phyloP scores from a whole-genome alignment of 2,113 vertebrate genomes.

The Brienomyrus brachyistius region DNA sequence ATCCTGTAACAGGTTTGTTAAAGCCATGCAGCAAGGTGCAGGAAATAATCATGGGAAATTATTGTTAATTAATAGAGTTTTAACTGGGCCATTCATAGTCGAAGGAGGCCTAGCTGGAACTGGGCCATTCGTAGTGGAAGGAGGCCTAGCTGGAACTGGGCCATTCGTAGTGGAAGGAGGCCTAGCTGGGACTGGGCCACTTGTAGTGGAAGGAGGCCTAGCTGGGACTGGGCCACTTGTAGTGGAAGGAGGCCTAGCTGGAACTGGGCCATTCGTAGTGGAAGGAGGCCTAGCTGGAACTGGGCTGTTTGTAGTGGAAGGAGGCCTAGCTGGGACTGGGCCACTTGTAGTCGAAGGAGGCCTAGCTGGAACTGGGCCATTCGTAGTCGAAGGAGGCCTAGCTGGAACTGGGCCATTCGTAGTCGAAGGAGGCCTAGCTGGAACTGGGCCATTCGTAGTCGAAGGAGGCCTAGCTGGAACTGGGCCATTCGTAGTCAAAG shows the following conservation, averaged over 20 bases:
- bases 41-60: not conserved
- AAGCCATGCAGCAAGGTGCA: not conserved
- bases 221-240: not conserved
- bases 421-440: no score
- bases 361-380: no score
- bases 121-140: not conserved
- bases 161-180: no score
- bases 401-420: not conserved
- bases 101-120: no score
- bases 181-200: not conserved
- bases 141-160: not conserved
- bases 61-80: not conserved
- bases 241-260: no score
- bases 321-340: not conserved
- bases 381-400: not conserved
- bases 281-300: no score
- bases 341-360: not conserved
- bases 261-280: not conserved
- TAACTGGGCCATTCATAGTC: not conserved
- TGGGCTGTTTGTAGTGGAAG: not conserved
- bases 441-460: no score
- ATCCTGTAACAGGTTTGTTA: not conserved
- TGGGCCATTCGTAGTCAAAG: no score
- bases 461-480: no score
- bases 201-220: no score